A percentile compares a stretch with the other conserved stretches of the same genome.
Evolutionary conservation across 2,888 invertebrate species (phyloP).

Genomic region (Pheosia gnoma): DNA sequence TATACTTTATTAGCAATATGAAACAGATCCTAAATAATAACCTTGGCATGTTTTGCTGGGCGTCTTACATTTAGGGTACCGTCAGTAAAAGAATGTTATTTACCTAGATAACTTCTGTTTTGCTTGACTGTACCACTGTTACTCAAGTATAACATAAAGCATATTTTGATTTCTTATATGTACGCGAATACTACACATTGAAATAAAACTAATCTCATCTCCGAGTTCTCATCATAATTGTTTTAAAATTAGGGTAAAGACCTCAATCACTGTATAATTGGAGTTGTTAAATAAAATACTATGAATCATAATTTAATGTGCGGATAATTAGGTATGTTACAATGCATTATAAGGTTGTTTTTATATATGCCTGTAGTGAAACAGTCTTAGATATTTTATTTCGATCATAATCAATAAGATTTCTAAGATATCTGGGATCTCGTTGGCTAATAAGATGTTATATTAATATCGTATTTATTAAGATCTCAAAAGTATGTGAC

Average conservation of each 20-base stretch:
- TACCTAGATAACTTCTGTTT: not conserved
- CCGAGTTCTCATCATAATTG: no score
- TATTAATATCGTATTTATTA: slow-evolving; percentile 10
- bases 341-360: not conserved
- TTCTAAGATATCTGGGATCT: not conserved
- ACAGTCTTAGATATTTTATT: not conserved
- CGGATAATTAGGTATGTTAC: not conserved
- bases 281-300: not conserved
- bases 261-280: not conserved
- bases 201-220: no score
- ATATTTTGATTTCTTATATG: no score
- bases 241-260: no score
- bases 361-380: no score
- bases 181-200: no score
- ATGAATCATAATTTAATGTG: not conserved
- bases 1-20: no score
- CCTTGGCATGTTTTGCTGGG: not conserved
- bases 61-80: not conserved
- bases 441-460: not conserved
- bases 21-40: not conserved
- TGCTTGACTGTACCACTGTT: slow-evolving; percentile 8
- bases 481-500: slow-evolving; percentile 3
- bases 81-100: not conserved
- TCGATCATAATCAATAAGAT: not conserved
- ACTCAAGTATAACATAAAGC: not conserved